Conservation (phyloP, 1,140 invertebrate genomes). For the Orussus abietinus region DNA sequence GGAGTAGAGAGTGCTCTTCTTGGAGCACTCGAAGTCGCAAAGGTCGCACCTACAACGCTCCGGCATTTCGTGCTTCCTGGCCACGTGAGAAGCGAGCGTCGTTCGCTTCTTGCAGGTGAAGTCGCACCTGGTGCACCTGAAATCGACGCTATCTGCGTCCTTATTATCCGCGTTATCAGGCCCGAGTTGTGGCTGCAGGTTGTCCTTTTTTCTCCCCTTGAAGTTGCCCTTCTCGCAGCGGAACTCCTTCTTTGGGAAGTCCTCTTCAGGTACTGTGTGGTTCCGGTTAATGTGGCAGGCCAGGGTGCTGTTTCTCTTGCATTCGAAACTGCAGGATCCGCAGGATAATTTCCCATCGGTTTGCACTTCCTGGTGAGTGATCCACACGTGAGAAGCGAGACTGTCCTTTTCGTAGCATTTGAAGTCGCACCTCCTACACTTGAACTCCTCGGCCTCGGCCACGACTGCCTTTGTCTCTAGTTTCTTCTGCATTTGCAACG, state of each 20-base stretch:
- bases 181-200: slow-evolving; percentile 15
- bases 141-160: slow-evolving; percentile 11
- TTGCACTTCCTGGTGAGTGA: too few species aligned
- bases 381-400: too few species aligned
- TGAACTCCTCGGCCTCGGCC: not conserved
- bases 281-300: slow-evolving; percentile 16
- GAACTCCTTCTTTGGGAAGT: slow-evolving; percentile 4
- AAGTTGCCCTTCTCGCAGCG: slow-evolving; percentile 19
- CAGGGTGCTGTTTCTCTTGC: slow-evolving; percentile 20
- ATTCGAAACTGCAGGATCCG: slow-evolving; percentile 18
- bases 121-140: slow-evolving; percentile 23
- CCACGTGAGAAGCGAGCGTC: slow-evolving; percentile 21
- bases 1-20: slow-evolving; percentile 53
- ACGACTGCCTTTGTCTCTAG: not conserved
- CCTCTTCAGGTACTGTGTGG: slow-evolving; percentile 8
- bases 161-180: too few species aligned
- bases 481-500: slow-evolving; percentile 12
- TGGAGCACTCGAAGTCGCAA: slow-evolving; percentile 54
- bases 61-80: slow-evolving; percentile 24
- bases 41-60: slow-evolving; percentile 44
- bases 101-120: slow-evolving; percentile 23
- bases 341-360: slow-evolving; percentile 21
- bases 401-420: too few species aligned
- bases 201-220: slow-evolving; percentile 13
- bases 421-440: slow-evolving; percentile 7